These are phyloP conservation scores for Chromis chromis DNA, from an alignment of 2,797 vertebrate genomes.

Conservation along the genomic window DNA sequence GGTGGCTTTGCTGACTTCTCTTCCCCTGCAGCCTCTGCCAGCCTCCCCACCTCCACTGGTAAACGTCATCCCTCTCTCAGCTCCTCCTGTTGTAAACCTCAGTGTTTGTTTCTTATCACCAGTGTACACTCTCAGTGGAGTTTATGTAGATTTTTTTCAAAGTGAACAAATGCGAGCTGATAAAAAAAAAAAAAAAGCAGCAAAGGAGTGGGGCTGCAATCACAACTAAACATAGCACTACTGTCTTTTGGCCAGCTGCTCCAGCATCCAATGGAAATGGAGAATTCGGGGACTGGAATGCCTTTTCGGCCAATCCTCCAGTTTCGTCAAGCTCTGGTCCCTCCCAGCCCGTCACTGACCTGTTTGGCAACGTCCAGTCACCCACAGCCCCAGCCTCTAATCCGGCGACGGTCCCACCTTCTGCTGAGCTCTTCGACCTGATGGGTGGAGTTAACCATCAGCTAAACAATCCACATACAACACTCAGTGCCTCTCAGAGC, in stretches of 20 bases:
- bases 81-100: neutral
- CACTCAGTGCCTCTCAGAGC: conserved; percentile 93
- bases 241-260: conserved; percentile 76
- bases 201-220: neutral
- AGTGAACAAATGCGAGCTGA: too few species aligned
- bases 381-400: conserved; percentile 59
- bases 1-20: conserved; percentile 96
- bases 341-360: conserved; percentile 78
- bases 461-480: conserved; percentile 80
- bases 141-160: too few species aligned
- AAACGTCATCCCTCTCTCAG: conserved; percentile 45
- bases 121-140: neutral
- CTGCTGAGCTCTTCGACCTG: conserved; percentile 93
- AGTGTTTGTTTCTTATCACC: neutral
- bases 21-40: conserved; percentile 90
- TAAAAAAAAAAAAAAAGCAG: too few species aligned
- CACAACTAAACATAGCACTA: neutral
- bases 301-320: conserved; percentile 87
- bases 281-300: conserved; percentile 97
- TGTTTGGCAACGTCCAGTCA: conserved; percentile 84
- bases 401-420: conserved; percentile 82
- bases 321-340: conserved; percentile 75
- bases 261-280: conserved; percentile 89
- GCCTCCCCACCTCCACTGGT: conserved; percentile 90
- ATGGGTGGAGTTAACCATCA: conserved; percentile 88